These are phyloP conservation scores for Trichopria drosophilae DNA, from an alignment of 2,888 invertebrate genomes.

Conservation along the genomic window DNA sequence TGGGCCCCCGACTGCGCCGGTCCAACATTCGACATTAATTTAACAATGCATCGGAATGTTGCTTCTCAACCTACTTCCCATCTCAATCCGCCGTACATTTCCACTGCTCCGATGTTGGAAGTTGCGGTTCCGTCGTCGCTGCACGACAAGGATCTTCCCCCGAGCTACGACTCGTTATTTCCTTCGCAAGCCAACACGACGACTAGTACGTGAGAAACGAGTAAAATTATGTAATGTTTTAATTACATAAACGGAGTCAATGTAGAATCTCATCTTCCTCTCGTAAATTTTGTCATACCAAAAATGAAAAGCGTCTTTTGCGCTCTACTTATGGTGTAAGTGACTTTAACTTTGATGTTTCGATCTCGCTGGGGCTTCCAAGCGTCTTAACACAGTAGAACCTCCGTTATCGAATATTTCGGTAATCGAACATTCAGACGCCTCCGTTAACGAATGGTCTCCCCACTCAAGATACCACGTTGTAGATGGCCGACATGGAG, in stretches of 20 bases:
- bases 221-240: conserved; percentile 51
- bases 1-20: conserved; percentile 60
- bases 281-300: too few relatives aligned
- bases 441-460: too few relatives aligned
- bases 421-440: too few relatives aligned
- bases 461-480: too few relatives aligned
- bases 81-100: conserved; percentile 43
- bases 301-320: too few relatives aligned
- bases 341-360: too few relatives aligned
- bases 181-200: conserved; percentile 53
- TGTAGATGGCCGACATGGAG: too few relatives aligned
- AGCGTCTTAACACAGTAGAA: too few relatives aligned
- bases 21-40: conserved; percentile 38
- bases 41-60: conserved; percentile 37
- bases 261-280: too few relatives aligned
- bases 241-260: conserved; percentile 50
- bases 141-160: conserved; percentile 63
- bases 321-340: too few relatives aligned
- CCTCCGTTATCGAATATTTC: too few relatives aligned
- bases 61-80: conserved; percentile 44
- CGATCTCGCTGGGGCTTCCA: too few relatives aligned
- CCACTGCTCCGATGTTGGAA: conserved; percentile 55
- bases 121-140: conserved; percentile 51
- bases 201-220: conserved; percentile 42
- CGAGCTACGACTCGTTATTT: conserved; percentile 63